phyloP scores from a whole-genome alignment of 2,113 vertebrate species.

The Vicugna pacos region DNA sequence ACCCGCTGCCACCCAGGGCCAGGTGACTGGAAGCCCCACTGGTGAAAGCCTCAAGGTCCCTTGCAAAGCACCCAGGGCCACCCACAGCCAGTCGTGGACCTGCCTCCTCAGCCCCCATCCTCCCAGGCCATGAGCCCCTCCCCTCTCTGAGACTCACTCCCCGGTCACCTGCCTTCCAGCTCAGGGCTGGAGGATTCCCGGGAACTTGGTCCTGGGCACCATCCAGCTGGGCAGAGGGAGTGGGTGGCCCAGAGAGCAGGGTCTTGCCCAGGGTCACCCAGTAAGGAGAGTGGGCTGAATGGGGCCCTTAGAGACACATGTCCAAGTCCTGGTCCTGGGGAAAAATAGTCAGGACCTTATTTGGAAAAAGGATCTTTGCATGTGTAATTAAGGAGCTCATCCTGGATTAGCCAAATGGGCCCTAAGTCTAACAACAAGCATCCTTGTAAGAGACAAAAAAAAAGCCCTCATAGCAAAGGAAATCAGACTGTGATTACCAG shows the following conservation, averaged over 20 bases:
- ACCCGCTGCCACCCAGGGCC: too few relatives aligned
- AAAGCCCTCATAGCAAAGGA: background rate
- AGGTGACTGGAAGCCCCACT: background rate
- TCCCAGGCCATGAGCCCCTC: background rate
- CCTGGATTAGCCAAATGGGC: background rate
- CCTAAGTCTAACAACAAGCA: background rate
- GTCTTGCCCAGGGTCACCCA: background rate
- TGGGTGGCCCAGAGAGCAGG: background rate
- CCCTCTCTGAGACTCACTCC: background rate
- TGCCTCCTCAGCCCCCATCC: background rate
- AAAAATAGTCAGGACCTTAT: background rate
- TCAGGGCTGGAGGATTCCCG: rapidly evolving
- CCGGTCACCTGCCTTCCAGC: background rate
- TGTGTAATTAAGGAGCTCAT: background rate
- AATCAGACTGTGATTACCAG: background rate
- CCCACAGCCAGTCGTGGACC: background rate
- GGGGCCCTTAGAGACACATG: background rate
- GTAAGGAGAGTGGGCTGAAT: rapidly evolving
- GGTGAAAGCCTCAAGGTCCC: background rate
- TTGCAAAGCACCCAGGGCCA: background rate
- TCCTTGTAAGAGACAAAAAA: background rate
- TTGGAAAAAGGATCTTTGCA: background rate
- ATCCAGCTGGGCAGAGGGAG: too few relatives aligned
- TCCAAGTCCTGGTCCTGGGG: background rate
- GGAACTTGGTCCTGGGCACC: background rate